A percentile compares a stretch with the other conserved stretches of the same genome.
Evolutionary conservation across 2,888 invertebrate species (phyloP).

Genomic region (Chaetogeoica ovagalla): DNA sequence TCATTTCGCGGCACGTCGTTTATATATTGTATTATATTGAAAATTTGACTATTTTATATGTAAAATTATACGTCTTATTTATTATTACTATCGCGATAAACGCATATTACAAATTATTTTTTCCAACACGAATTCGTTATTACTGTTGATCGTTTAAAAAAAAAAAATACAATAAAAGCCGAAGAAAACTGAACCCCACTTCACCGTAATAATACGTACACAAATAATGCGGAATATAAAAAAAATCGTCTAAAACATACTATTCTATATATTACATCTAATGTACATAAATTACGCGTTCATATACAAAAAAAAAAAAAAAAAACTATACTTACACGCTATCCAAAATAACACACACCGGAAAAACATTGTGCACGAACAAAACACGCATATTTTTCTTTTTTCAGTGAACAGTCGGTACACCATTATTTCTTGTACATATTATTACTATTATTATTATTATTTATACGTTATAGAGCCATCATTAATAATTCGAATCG

Average conservation of each 20-base stretch:
- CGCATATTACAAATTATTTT: too few relatives aligned
- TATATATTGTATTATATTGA: too few relatives aligned
- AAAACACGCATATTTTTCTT: not conserved
- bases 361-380: not conserved
- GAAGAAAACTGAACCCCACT: not conserved
- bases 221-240: not conserved
- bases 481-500: too few relatives aligned
- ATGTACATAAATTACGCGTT: not conserved
- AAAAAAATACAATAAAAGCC: not conserved
- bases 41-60: too few relatives aligned
- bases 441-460: too few relatives aligned
- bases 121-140: not conserved
- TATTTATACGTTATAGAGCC: too few relatives aligned
- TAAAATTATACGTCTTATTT: too few relatives aligned
- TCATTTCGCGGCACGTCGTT: too few relatives aligned
- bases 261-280: not conserved
- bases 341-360: not conserved
- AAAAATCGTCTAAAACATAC: not conserved
- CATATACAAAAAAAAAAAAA: not conserved
- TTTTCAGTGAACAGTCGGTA: too few relatives aligned
- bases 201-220: not conserved
- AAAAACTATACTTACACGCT: not conserved
- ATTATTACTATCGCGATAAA: too few relatives aligned
- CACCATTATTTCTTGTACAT: too few relatives aligned
- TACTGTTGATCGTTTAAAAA: not conserved